A percentile compares a stretch with the other conserved stretches of the same genome.
Evolutionary conservation across 2,888 invertebrate genomes (phyloP).

Genomic region (Odontothrips loti): DNA sequence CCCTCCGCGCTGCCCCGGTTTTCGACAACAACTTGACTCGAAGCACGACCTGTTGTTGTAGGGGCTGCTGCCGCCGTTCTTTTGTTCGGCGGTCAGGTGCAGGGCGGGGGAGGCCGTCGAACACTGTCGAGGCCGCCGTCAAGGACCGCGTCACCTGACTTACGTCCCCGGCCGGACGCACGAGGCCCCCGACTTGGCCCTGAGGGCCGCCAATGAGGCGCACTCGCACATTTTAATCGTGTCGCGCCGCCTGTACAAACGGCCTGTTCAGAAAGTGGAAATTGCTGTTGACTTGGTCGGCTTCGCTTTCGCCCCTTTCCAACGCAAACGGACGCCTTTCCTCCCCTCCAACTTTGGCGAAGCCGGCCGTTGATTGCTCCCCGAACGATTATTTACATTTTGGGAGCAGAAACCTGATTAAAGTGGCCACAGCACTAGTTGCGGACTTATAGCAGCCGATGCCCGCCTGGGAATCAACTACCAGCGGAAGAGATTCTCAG

Average conservation of each 20-base stretch:
- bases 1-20: not conserved
- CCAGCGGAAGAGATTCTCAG: not conserved
- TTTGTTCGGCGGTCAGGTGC: not conserved
- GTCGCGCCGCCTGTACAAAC: too few species aligned
- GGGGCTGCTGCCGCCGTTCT: not conserved
- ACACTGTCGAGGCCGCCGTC: too few species aligned
- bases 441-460: not conserved
- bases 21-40: not conserved
- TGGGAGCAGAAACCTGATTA: not conserved
- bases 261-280: too few species aligned
- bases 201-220: not conserved
- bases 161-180: not conserved
- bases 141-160: not conserved
- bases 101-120: not conserved
- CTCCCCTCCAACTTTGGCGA: not conserved
- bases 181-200: not conserved
- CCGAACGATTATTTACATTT: slow-evolving; percentile 20
- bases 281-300: not conserved
- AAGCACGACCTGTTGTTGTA: not conserved
- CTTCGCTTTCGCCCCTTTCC: not conserved
- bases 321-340: not conserved
- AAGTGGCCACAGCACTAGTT: not conserved
- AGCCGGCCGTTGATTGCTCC: not conserved
- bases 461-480: not conserved
- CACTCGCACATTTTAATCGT: not conserved